These are phyloP conservation scores for Dryobates pubescens DNA, from an alignment of 2,797 vertebrate species.

Conservation along the genomic window DNA sequence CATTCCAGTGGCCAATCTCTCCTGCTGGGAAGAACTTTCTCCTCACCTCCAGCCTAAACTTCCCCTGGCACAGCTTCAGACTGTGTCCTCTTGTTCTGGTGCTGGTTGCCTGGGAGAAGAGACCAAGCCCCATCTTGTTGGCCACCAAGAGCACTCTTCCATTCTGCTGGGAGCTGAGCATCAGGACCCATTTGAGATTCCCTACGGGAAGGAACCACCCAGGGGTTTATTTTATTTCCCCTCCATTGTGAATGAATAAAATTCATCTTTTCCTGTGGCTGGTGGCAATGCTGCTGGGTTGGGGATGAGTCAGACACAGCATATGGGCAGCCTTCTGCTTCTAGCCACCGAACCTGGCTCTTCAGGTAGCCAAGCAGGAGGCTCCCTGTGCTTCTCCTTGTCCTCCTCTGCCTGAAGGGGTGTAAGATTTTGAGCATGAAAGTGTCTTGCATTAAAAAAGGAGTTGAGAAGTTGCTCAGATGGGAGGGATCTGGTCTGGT, in stretches of 20 bases:
- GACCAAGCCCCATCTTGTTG: too few relatives aligned
- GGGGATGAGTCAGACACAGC: not conserved
- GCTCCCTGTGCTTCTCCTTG: rapidly evolving
- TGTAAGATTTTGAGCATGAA: not conserved
- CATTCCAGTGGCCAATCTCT: too few relatives aligned
- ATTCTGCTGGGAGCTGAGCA: not conserved
- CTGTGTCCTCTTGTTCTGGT: too few relatives aligned
- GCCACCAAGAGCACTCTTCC: not conserved
- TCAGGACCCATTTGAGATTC: not conserved
- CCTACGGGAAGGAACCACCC: not conserved
- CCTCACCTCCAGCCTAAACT: too few relatives aligned
- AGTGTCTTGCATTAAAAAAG: not conserved
- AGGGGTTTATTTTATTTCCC: not conserved
- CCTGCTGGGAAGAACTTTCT: too few relatives aligned
- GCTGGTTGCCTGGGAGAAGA: too few relatives aligned
- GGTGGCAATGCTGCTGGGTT: not conserved
- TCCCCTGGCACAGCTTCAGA: too few relatives aligned
- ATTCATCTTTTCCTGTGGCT: not conserved
- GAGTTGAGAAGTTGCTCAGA: not conserved
- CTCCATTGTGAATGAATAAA: not conserved
- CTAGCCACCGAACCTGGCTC: not conserved
- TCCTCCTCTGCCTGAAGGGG: not conserved
- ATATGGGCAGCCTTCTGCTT: not conserved
- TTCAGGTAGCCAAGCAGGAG: not conserved
- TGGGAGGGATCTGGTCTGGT: not conserved